Base-by-base conservation (phyloP, 1,140 invertebrate genomes). In the Calephelis virginiensis region DNA sequence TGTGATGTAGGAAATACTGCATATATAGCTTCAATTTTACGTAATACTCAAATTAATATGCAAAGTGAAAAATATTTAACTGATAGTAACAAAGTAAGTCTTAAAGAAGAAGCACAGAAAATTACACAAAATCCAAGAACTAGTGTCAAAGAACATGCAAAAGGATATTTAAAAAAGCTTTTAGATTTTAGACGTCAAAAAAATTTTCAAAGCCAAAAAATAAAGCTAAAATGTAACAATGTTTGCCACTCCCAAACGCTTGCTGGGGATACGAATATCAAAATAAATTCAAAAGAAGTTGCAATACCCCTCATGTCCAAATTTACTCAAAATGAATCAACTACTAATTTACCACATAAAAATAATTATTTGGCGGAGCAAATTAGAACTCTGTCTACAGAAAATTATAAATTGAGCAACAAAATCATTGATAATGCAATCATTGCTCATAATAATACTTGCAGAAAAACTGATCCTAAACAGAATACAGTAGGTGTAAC, bases 111-210 rank as follows among this genome's bases (percentile, higher is more conserved):
- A 17, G 1, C 50, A 53, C 14, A 17, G 17, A 53, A 28, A 53
- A 14, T 28, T 53, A 11, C 17, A 17, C 50, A 53, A 53, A 53
- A 4, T 53, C 50, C 11, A 8, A 53, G 28, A 53, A 61, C 11
- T n/a, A 63, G 11, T 17, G 53, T 72, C 8, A 75, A 67, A 17
- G 77, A 81, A 47, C 64, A 74, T 14, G 78, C 84, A 0, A 90
- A 82, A 56, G 73, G 76, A 49, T 80, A 76, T 67, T 76, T 88
- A 63, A 75, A 76, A 53, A 77, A 77, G 60, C 70, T 90, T 8
- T 63, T 90, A 40, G 76, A 83, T 45, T 84, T 79, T 62, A 78
- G 85, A 60, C 69, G 72, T 56, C 68, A 82, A 56, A 79, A 77
- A 65, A 68, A 59, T 53, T 45, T 49, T 11, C 48, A 43, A 45